Percentiles rank a stretch among this genome's conserved stretches.
phyloP scores from a whole-genome alignment of 2,113 vertebrate species.

The Mormyrus iriodes region DNA sequence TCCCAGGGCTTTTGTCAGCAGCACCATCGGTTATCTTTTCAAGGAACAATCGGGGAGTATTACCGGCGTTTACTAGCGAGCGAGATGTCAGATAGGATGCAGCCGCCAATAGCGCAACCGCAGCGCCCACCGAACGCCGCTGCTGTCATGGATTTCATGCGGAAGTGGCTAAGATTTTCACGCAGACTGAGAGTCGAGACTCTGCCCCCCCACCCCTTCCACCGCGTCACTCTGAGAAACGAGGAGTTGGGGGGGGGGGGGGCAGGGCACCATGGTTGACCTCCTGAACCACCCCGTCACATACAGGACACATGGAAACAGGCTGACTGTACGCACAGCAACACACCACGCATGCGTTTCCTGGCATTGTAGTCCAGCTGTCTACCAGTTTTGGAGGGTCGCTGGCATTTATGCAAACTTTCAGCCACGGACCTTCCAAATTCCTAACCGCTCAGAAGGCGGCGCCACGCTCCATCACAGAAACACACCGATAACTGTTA shows the following conservation, averaged over 20 bases:
- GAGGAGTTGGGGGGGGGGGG: not conserved
- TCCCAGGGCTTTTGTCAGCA: conserved; percentile 46
- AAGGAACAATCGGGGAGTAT: conserved; percentile 53
- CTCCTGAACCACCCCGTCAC: not conserved
- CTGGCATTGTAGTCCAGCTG: too few relatives aligned
- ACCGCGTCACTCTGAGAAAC: not conserved
- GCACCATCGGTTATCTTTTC: conserved; percentile 50
- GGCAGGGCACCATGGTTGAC: too few relatives aligned
- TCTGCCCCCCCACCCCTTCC: not conserved
- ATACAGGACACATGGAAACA: not conserved
- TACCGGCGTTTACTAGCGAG: conserved; percentile 49
- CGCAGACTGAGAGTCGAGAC: not conserved
- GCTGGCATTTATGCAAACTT: not conserved
- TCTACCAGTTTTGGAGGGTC: not conserved
- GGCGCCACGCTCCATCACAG: not conserved
- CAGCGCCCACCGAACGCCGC: conserved; percentile 26
- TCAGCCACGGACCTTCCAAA: not conserved
- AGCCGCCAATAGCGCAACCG: conserved; percentile 19
- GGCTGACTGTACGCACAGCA: not conserved
- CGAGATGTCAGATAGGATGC: conserved; percentile 43
- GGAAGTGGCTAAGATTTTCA: conserved; percentile 29
- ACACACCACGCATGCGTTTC: not conserved
- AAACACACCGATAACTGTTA: not conserved
- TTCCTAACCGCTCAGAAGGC: not conserved
- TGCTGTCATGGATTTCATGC: conserved; percentile 36